Evolutionary conservation across 2,797 vertebrate species (phyloP), one percentile per base, ranked within the genome.

Genomic region (Microctenopoma stevenorrisi): DNA sequence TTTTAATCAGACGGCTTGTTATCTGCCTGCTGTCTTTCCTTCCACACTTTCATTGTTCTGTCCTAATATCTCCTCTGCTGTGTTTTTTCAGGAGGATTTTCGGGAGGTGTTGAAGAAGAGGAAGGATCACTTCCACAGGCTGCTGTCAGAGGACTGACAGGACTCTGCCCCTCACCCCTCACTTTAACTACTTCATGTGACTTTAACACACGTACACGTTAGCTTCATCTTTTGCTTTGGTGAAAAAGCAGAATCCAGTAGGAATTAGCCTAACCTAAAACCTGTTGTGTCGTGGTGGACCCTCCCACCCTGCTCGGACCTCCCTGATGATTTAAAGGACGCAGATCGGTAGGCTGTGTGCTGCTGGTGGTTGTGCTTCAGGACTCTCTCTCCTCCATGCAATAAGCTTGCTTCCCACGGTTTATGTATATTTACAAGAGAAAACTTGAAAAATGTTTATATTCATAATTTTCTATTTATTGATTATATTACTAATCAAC

Each of bases 21-120:
- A 75, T 82, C 79, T 78, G 74, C 68, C 74, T 25, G 64, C 49
- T 15, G 14, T 50, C 68, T 50, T 78, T 75, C 57, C 81, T 80
- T 64, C 54, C 60, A 40, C 28, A 5, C 40, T 59, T 70, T 53
- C 75, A 53, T 40, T 12, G 7, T 40, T 25, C 51, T 7, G 38
- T 52, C 76, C 42, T 1, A 73, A 68, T 48, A 44, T 86, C 72
- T 85, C 51, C 70, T 47, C 46, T 18, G n/a, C n/a, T 53, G 44
- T 89, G 81, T 89, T 72, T 83, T 22, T 78, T 74, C 86, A 96
- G 95, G 94, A 94, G 38, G 94, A 96, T 1, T 93, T 95, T 72
- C 91, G 92, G 64, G 86, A 90, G 33, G 82, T 90, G 52, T 92
- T 96, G 75, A 94, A 89, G 86, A 89, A 78, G 80, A 92, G 52